Percentiles rank a stretch among this genome's conserved stretches.
These are phyloP conservation scores for Stomatorhinus walkeri DNA, from an alignment of 2,797 vertebrate genomes.

Conservation along the genomic window DNA sequence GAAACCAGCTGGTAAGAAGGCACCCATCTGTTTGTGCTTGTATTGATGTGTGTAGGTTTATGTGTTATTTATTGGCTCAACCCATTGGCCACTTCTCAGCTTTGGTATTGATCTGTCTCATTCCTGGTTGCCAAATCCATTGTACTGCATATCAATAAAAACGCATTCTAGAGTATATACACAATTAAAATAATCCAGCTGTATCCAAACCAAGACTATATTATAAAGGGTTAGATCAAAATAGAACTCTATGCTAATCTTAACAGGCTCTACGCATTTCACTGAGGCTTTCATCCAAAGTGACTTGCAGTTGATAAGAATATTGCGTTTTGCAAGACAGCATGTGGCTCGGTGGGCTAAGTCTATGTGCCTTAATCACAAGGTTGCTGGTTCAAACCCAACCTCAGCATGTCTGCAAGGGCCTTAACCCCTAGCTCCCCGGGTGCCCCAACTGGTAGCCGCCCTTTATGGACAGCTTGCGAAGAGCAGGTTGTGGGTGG, in stretches of 20 bases:
- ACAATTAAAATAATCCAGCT: neutral
- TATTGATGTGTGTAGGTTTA: constrained; percentile 3
- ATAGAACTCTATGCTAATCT: neutral
- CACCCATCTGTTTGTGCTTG: neutral
- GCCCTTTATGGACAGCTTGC: too few relatives aligned
- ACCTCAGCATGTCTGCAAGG: too few relatives aligned
- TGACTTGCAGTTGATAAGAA: neutral
- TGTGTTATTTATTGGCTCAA: neutral
- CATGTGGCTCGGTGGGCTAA: too few relatives aligned
- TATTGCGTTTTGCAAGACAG: too few relatives aligned
- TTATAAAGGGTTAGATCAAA: neutral
- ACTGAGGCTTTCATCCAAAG: neutral
- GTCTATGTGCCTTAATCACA: too few relatives aligned
- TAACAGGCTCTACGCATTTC: neutral
- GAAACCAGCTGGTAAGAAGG: constrained; percentile 66
- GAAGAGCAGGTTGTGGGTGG: too few relatives aligned
- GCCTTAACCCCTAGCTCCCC: too few relatives aligned
- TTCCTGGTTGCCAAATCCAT: neutral
- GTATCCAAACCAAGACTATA: neutral
- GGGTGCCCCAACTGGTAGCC: too few relatives aligned
- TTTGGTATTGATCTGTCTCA: neutral
- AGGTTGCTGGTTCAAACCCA: too few relatives aligned
- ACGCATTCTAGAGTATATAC: neutral
- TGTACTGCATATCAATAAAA: neutral
- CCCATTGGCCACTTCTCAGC: neutral